phyloP scores from a whole-genome alignment of 2,888 invertebrate species.

The Melieria crassipennis region DNA sequence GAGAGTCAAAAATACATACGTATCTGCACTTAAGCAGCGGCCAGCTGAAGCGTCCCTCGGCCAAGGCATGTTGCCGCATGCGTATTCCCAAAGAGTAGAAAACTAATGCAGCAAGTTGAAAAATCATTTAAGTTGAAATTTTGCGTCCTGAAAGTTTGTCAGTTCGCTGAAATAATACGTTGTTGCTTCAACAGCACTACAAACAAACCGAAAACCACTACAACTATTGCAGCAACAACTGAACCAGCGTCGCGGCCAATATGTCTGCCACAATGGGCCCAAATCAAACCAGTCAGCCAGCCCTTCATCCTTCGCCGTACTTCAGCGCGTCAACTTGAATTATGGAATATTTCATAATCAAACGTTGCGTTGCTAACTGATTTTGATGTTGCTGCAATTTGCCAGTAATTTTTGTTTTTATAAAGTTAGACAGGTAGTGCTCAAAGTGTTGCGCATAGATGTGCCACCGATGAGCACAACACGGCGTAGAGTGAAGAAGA shows the following conservation, averaged over 20 bases:
- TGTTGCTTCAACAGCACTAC: neutral
- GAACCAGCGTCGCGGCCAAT: neutral
- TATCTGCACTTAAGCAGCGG: too few species aligned
- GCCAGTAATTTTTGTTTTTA: constrained; percentile 14
- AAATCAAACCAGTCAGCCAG: too few species aligned
- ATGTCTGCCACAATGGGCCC: too few species aligned
- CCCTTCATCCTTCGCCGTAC: too few species aligned
- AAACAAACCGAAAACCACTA: neutral
- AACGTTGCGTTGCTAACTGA: constrained; percentile 14
- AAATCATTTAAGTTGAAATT: constrained; percentile 37
- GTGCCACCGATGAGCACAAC: constrained; percentile 43
- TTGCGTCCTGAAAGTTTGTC: constrained; percentile 33
- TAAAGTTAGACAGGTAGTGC: constrained; percentile 23
- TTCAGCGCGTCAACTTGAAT: constrained; percentile 49
- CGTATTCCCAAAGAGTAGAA: constrained; percentile 9
- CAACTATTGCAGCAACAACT: neutral
- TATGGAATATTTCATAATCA: constrained; percentile 45
- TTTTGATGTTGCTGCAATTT: constrained; percentile 9
- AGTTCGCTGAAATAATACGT: too few species aligned
- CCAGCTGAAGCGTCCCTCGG: too few species aligned
- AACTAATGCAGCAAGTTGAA: constrained; percentile 28
- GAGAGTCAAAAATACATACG: too few species aligned
- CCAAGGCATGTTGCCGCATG: neutral
- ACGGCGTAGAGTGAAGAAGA: neutral
- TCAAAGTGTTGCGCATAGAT: constrained; percentile 20